Conservation (phyloP, 1,140 invertebrate species). For the Cydia fagiglandana region DNA sequence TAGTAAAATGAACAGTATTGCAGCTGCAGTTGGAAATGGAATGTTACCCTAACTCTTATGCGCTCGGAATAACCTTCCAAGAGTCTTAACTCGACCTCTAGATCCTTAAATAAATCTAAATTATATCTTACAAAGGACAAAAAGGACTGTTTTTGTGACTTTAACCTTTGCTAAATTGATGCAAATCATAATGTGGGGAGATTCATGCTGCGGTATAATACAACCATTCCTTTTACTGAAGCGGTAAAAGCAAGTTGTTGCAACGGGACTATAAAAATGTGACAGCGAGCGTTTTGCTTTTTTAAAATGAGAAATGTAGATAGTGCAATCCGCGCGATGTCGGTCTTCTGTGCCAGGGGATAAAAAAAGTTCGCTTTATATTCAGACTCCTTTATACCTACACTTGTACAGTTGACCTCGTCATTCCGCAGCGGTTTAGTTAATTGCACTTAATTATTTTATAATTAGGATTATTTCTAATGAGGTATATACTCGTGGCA, state of each 20-base stretch:
- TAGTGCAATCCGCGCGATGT: constrained; percentile 6
- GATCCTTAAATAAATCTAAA: constrained; percentile 19
- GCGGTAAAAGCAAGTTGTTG: background rate
- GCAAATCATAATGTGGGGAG: background rate
- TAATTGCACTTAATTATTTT: background rate
- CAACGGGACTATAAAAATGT: constrained; percentile 2
- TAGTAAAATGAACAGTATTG: too few species aligned
- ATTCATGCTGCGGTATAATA: background rate
- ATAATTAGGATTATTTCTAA: background rate
- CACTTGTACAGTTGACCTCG: background rate
- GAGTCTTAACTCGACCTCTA: background rate
- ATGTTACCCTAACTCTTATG: background rate
- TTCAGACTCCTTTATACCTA: background rate
- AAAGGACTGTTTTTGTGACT: constrained; percentile 4
- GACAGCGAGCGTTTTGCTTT: background rate
- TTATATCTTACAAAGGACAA: background rate
- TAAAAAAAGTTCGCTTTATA: background rate
- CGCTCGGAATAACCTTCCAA: background rate
- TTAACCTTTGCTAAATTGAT: background rate
- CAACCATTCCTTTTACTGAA: constrained; percentile 1
- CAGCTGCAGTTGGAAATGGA: too few species aligned
- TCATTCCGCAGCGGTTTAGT: background rate
- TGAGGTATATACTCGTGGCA: background rate
- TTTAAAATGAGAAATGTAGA: background rate
- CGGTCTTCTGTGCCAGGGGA: background rate